phyloP scores from a whole-genome alignment of 2,797 vertebrate genomes.

The Eospalax fontanierii region DNA sequence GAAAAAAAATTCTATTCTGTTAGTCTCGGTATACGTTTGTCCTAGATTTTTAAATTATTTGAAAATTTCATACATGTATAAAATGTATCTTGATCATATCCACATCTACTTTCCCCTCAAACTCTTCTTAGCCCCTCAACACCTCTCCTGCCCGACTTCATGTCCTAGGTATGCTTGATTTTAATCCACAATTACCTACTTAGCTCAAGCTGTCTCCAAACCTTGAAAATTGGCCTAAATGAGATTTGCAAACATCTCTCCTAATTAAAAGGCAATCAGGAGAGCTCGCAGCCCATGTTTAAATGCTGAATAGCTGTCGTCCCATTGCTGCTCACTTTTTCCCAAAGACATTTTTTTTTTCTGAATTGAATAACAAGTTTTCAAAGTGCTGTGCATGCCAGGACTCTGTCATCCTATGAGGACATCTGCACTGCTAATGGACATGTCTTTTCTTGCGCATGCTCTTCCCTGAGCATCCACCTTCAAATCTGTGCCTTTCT shows the following conservation, averaged over 20 bases:
- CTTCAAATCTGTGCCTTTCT: constrained; percentile 56
- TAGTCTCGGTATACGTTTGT: not conserved
- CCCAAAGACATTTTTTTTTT: constrained; percentile 81
- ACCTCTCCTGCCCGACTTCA: not conserved
- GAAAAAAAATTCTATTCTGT: not conserved
- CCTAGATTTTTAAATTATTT: not conserved
- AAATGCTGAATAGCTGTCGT: constrained; percentile 78
- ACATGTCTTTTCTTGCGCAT: not conserved
- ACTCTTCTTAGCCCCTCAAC: not conserved
- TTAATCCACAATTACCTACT: constrained; percentile 37
- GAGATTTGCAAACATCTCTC: constrained; percentile 49
- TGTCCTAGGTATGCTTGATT: not conserved
- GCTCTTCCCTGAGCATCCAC: constrained; percentile 6
- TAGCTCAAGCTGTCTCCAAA: constrained; percentile 46
- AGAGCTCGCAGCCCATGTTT: constrained; percentile 73
- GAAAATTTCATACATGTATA: not conserved
- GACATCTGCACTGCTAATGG: constrained; percentile 81
- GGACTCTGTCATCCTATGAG: constrained; percentile 70
- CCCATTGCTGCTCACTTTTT: constrained; percentile 70
- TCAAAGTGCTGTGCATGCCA: constrained; percentile 67
- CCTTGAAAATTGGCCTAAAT: constrained; percentile 64
- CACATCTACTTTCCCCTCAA: not conserved
- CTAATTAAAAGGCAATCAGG: not conserved
- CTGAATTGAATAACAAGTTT: constrained; percentile 80
- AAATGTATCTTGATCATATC: not conserved